Base-by-base conservation (phyloP, 2,113 vertebrate species). In the Pangasianodon gigas region DNA sequence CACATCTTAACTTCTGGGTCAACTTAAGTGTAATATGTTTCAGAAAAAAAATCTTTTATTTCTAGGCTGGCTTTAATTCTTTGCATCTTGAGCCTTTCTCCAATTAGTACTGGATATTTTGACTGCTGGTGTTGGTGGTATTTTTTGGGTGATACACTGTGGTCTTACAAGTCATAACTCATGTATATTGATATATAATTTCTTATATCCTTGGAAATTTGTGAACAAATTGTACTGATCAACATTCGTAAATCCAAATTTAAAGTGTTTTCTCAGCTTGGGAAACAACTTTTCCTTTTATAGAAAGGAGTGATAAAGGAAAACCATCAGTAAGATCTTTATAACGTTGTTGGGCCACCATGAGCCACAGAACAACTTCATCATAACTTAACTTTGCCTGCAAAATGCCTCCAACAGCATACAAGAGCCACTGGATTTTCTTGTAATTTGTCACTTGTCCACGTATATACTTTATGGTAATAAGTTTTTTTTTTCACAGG, bases 401-500 rank as follows among this genome's bases (percentile, higher is more conserved):
- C 3, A 75, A 75, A 79, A 26, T 13, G 37, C 41, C 4, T 24
- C 41, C 5, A 29, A 16, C 21, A 79, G 21, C 75, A 26, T n/a
- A n/a, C 48, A 21, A 54, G 16, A 52, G 7, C 14, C 14, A 11
- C 44, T 52, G 21, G 29, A 14, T 51, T 48, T 26, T 48, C 21
- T 1, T 48, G 21, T 48, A 5, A 52, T n/a, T 18, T 8, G 26
- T 52, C 14, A 81, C 26, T 81, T 82, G 16, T 10, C 21, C 48
- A 3, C 44, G 5, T 77, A 77, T 77, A 77, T 24, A 37, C 6
- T 13, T 11, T 11, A 26, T 77, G 2, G 2, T 32, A 18, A 19
- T 82, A 18, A 26, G 3, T 19, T 60, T 41, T 32, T 16, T 16
- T 74, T 26, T 21, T 88, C 88, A 44, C 88, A 96, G 96, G 95